Conservation (phyloP, 2,797 vertebrate genomes). For the Bufotes viridis region DNA sequence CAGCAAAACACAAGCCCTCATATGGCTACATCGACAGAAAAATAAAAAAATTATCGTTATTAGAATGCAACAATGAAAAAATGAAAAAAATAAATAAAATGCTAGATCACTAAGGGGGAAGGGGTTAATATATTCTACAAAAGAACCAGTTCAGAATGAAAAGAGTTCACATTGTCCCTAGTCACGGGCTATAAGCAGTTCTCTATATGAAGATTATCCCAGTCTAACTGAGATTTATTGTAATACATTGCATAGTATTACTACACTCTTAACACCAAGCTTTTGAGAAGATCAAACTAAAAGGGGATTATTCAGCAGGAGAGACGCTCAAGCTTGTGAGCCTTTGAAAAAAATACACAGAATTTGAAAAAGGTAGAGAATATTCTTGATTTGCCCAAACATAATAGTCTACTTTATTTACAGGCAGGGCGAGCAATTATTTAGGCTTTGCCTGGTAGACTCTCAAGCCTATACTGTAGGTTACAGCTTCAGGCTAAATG, state of each 20-base stretch:
- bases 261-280: constrained; percentile 31
- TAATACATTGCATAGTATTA: background rate
- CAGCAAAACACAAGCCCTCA: too few relatives aligned
- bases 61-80: too few relatives aligned
- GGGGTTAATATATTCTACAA: background rate
- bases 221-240: constrained; percentile 8
- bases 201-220: constrained; percentile 23
- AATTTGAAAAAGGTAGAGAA: background rate
- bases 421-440: background rate
- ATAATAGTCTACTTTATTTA: background rate
- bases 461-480: background rate
- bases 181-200: background rate
- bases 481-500: background rate
- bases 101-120: too few relatives aligned
- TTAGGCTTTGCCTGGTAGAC: background rate
- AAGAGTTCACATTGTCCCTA: background rate
- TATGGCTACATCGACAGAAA: too few relatives aligned
- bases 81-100: too few relatives aligned
- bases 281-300: constrained; percentile 44
- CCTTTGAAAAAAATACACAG: background rate
- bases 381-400: background rate
- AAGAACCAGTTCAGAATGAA: background rate
- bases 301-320: constrained; percentile 43
- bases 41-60: too few relatives aligned
- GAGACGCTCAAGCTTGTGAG: constrained; percentile 1